These are phyloP conservation scores for Ceuthmochares aereus DNA, from an alignment of 2,113 vertebrate genomes.

Conservation along the genomic window DNA sequence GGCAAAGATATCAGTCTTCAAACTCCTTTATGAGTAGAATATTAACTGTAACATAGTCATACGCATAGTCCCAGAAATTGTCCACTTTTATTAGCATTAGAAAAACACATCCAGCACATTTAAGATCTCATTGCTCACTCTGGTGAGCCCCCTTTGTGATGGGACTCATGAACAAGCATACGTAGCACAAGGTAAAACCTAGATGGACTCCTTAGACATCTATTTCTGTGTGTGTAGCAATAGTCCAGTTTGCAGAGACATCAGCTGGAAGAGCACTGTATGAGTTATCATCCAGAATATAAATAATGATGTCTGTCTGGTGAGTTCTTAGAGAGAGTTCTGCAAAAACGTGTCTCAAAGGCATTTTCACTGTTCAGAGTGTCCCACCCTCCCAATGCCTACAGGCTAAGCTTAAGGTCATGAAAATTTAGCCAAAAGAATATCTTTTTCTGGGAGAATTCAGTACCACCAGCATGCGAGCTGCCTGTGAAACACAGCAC, in stretches of 20 bases:
- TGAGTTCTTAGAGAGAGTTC: background rate
- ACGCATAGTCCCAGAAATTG: background rate
- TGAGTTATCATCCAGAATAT: background rate
- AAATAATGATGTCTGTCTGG: background rate
- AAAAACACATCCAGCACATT: background rate
- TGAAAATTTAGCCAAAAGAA: background rate
- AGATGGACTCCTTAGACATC: rapidly evolving
- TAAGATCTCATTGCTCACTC: background rate
- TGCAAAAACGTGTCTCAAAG: background rate
- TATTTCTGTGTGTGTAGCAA: background rate
- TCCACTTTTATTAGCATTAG: background rate
- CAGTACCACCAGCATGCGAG: background rate
- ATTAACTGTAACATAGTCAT: background rate
- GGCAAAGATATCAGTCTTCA: background rate
- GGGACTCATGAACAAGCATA: too few relatives aligned
- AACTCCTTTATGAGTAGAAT: background rate
- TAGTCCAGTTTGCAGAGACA: background rate
- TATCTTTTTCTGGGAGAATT: background rate
- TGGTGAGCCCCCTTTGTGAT: background rate
- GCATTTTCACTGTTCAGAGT: background rate
- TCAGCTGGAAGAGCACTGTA: background rate
- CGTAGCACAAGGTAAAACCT: background rate
- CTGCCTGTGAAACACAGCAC: background rate
- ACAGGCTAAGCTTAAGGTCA: background rate
- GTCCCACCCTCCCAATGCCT: background rate